Percentiles rank a stretch among this genome's conserved stretches.
Evolutionary conservation across 2,113 vertebrate species (phyloP).

Genomic region (Dipodomys ordii): DNA sequence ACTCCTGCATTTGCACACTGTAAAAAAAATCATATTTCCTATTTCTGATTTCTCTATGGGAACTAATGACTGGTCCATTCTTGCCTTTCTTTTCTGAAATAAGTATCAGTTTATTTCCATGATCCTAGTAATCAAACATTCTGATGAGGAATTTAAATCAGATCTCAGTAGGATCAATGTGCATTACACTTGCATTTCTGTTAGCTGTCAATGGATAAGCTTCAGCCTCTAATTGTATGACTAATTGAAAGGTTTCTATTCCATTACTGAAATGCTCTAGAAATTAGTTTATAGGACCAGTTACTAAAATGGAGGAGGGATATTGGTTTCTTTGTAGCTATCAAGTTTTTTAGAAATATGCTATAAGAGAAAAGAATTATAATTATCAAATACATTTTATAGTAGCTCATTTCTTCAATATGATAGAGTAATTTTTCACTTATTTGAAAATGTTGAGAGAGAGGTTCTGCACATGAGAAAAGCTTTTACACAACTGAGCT

Average conservation of each 20-base stretch:
- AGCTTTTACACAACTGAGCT: not conserved
- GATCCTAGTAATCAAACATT: not conserved
- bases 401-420: not conserved
- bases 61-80: not conserved
- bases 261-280: constrained; percentile 28
- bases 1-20: not conserved
- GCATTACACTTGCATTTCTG: not conserved
- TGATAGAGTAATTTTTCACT: not conserved
- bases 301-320: not conserved
- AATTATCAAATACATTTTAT: constrained; percentile 19
- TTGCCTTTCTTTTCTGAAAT: constrained; percentile 16
- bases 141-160: constrained; percentile 41
- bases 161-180: not conserved
- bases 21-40: constrained; percentile 32
- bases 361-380: not conserved
- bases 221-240: not conserved
- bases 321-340: not conserved
- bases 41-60: not conserved
- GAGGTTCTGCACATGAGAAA: not conserved
- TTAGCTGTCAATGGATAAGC: not conserved
- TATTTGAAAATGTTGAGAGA: not conserved
- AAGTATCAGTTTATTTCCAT: not conserved
- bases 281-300: constrained; percentile 14
- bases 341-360: constrained; percentile 15
- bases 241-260: not conserved